Percentiles rank a stretch among this genome's conserved stretches.
These are phyloP conservation scores for Andricus quercusramuli DNA, from an alignment of 2,888 invertebrate species.

Conservation along the genomic window DNA sequence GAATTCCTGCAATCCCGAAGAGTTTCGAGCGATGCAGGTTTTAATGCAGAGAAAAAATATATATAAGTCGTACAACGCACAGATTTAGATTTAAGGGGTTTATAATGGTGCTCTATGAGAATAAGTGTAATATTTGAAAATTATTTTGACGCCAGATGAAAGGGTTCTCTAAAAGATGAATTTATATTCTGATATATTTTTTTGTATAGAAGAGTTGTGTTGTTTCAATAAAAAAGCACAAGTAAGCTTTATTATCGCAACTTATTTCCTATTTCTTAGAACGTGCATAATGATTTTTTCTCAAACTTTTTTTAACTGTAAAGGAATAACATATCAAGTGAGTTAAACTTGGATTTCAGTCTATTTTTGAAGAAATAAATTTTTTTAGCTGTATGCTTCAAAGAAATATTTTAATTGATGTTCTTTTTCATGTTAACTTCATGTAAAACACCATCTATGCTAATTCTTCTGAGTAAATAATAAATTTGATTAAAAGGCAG, in stretches of 20 bases:
- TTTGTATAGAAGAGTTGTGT: no score
- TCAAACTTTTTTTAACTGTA: neutral
- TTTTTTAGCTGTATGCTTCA: neutral
- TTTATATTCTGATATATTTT: neutral
- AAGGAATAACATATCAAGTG: neutral
- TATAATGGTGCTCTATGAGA: slow-evolving; percentile 69
- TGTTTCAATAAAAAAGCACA: no score
- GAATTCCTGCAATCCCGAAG: slow-evolving; percentile 12
- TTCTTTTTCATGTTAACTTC: neutral
- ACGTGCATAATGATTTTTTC: neutral
- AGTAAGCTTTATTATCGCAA: neutral
- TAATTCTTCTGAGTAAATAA: slow-evolving; percentile 66
- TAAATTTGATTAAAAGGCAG: slow-evolving; percentile 10
- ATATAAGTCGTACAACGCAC: slow-evolving; percentile 74
- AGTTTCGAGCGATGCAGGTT: slow-evolving; percentile 43
- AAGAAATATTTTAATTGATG: slow-evolving; percentile 20
- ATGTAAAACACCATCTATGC: slow-evolving; percentile 64
- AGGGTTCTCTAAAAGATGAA: neutral
- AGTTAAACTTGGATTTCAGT: neutral
- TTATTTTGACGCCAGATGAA: neutral
- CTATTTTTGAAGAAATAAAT: neutral
- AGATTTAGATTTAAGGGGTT: slow-evolving; percentile 70
- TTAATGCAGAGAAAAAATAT: slow-evolving; percentile 57
- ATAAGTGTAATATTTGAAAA: slow-evolving; percentile 11
- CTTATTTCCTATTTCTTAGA: neutral